Percentiles rank a stretch among this genome's conserved stretches.
Conservation (phyloP, 2,113 vertebrate species). For the Panurus biarmicus region DNA sequence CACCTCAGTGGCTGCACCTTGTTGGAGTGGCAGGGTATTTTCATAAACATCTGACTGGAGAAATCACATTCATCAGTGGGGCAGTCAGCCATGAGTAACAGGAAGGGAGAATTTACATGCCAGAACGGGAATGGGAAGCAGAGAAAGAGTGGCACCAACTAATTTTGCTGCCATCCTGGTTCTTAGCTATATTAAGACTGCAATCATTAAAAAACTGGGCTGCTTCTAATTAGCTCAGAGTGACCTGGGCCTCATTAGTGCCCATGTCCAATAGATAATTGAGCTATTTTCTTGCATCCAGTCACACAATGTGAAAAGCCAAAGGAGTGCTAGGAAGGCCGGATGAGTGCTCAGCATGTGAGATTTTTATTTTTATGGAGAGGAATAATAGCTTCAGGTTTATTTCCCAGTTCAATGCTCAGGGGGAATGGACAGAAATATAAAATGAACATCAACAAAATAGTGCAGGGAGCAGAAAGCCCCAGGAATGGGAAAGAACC, state of each 20-base stretch:
- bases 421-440: constrained; percentile 16
- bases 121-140: constrained; percentile 20
- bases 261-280: constrained; percentile 33
- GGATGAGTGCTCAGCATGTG: constrained; percentile 25
- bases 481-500: background rate
- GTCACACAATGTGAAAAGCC: background rate
- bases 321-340: background rate
- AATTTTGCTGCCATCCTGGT: constrained; percentile 5
- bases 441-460: constrained; percentile 29
- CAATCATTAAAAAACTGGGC: constrained; percentile 18
- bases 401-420: constrained; percentile 33
- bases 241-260: constrained; percentile 32
- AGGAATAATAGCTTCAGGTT: constrained; percentile 45
- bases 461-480: background rate
- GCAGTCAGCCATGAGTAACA: background rate
- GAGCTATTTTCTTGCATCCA: constrained; percentile 15
- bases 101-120: background rate
- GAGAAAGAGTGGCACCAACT: background rate
- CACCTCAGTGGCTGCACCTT: background rate
- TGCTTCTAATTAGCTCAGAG: constrained; percentile 35
- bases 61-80: background rate
- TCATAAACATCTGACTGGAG: background rate
- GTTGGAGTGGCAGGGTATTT: background rate
- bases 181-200: constrained; percentile 20
- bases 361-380: constrained; percentile 48